These are phyloP conservation scores for Okapia johnstoni DNA, from an alignment of 2,113 vertebrate species.

Conservation along the genomic window DNA sequence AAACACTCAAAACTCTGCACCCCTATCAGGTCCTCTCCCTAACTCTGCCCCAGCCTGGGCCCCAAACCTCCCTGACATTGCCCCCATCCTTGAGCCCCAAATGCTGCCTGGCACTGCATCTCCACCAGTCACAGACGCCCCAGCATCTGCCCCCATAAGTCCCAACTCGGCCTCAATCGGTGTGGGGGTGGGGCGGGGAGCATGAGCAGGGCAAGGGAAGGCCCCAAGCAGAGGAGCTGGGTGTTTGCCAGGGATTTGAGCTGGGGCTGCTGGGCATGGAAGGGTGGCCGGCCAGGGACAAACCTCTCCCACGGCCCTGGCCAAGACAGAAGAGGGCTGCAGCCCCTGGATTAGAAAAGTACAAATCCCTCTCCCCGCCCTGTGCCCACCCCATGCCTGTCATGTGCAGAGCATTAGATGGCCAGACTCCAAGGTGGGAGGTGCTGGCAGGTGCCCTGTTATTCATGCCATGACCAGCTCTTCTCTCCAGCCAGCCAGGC, in stretches of 20 bases:
- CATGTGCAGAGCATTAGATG: constrained; percentile 59
- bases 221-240: constrained; percentile 45
- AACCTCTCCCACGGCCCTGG: constrained; percentile 55
- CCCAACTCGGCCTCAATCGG: not conserved
- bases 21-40: not conserved
- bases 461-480: not conserved
- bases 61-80: not conserved
- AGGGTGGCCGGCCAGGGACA: not conserved
- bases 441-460: constrained; percentile 1
- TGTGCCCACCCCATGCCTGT: constrained; percentile 41
- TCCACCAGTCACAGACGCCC: not conserved
- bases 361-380: constrained; percentile 51
- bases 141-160: not conserved
- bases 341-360: constrained; percentile 33
- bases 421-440: not conserved
- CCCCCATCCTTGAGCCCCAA: not conserved
- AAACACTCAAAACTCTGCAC: constrained; percentile 29
- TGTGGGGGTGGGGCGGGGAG: not conserved
- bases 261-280: constrained; percentile 19
- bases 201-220: not conserved
- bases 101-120: not conserved
- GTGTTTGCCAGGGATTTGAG: constrained; percentile 37
- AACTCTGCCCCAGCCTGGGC: not conserved
- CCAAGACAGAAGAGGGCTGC: constrained; percentile 35
- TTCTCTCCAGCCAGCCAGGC: not conserved